phyloP scores from a whole-genome alignment of 2,113 vertebrate genomes.

The Anoura caudifer region DNA sequence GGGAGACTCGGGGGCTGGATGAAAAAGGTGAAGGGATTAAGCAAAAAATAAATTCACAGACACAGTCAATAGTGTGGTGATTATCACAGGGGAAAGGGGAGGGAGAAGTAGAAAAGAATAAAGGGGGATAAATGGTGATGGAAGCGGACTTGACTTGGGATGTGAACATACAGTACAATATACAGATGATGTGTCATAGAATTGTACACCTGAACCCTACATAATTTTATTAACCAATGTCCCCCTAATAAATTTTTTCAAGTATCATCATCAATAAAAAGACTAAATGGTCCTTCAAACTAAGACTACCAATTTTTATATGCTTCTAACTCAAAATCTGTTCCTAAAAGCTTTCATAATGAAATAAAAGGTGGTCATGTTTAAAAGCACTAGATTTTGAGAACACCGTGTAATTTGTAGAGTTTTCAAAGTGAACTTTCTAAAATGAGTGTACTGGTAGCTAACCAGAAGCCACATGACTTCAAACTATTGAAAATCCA shows the following conservation, averaged over 20 bases:
- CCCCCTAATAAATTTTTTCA: neutral
- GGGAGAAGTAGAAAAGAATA: neutral
- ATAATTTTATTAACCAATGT: neutral
- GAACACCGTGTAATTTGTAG: neutral
- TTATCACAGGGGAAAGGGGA: neutral
- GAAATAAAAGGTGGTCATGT: neutral
- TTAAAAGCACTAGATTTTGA: neutral
- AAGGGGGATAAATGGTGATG: neutral
- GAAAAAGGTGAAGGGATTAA: neutral
- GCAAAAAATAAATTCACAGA: neutral
- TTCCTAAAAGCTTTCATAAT: neutral
- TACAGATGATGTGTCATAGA: neutral
- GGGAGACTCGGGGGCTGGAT: neutral
- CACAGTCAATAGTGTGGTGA: neutral
- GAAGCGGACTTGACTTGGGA: neutral
- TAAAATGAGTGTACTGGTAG: neutral
- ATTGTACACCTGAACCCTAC: neutral
- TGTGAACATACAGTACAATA: neutral
- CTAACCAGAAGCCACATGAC: conserved; percentile 20
- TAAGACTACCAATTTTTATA: neutral
- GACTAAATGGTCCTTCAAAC: neutral
- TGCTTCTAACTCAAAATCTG: neutral
- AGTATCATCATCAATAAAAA: neutral
- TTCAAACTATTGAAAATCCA: neutral
- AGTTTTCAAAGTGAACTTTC: neutral